These are phyloP conservation scores for Aphaenogaster rudis DNA, from an alignment of 1,140 invertebrate species.

Conservation along the genomic window DNA sequence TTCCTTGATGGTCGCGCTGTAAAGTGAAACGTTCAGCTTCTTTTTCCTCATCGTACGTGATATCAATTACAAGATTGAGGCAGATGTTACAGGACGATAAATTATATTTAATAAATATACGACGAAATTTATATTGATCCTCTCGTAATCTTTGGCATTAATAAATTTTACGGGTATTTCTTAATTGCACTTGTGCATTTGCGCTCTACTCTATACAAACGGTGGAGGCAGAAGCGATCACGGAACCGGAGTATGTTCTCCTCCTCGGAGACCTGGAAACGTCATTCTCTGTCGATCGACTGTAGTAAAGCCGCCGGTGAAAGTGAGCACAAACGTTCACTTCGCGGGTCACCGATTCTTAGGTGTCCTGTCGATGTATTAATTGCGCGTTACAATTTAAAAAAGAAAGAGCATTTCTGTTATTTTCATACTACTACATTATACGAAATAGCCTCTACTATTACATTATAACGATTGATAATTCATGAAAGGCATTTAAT, in stretches of 20 bases:
- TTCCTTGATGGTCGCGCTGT: not conserved
- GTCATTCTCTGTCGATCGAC: slow-evolving; percentile 67
- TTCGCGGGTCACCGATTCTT: slow-evolving; percentile 44
- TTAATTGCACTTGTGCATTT: slow-evolving; percentile 12
- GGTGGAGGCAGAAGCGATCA: slow-evolving; percentile 33
- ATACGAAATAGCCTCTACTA: too few species aligned
- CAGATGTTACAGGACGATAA: not conserved
- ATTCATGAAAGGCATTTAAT: not conserved
- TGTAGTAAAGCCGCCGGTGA: slow-evolving; percentile 52
- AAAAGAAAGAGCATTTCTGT: not conserved
- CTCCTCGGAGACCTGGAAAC: slow-evolving; percentile 60
- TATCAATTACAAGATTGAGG: not conserved
- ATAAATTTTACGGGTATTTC: not conserved
- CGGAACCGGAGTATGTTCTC: slow-evolving; percentile 1
- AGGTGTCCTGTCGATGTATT: slow-evolving; percentile 15
- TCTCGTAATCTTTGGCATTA: not conserved
- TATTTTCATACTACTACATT: not conserved
- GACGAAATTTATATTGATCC: not conserved
- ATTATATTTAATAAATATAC: not conserved
- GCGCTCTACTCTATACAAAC: not conserved
- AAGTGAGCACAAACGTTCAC: slow-evolving; percentile 47
- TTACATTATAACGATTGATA: too few species aligned
- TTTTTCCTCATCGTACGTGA: not conserved
- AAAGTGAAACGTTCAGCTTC: slow-evolving; percentile 10
- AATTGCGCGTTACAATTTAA: slow-evolving; percentile 13